Evolutionary conservation across 2,113 vertebrate species (phyloP), one percentile per base, ranked within the genome.

Genomic region (Baryphthengus martii): DNA sequence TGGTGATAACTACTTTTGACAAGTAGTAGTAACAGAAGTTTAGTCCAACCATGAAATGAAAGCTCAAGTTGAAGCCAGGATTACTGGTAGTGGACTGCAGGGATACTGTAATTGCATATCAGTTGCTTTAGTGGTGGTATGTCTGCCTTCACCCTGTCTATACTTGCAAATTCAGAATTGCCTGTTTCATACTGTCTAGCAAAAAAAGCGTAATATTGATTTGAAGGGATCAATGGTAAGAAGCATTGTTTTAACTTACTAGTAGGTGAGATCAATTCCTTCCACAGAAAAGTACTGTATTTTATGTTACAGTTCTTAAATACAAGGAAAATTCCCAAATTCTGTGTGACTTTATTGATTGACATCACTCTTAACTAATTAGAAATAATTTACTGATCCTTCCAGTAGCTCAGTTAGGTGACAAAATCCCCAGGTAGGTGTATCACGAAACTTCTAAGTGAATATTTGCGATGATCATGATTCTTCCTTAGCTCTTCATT

Each of bases 1-100:
- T 4, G 82, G 83, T 50, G 89, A 96, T 96, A 96, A 96, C 88
- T 85, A 37, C 63, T 92, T 96, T 89, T 96, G 96, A 96, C 96
- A 97, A 94, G 89, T 53, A 80, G 74, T 83, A 93, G 94, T 96
- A 96, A 90, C 59, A 90, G 87, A 94, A 93, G 84, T 94, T 97
- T 91, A 84, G 93, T 83, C 88, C 70, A 70, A 56, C 72, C 82
- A 79, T 88, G 78, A 85, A 84, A 79, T 87, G 85, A 93, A 72
- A 79, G 90, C 71, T 96, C 6, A 0, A 31, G 56, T 53, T 58
- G 65, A 86, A 92, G 80, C 71, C 10, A 12, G 81, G 77, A 80
- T 93, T 88, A 24, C 71, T 83, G 52, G 68, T 65, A 24, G 78
- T 89, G 95, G 92, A 75, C 95, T 95, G 78, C 58, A 79, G 75